Conservation (phyloP, 2,888 invertebrate species). For the Pristionchus arcanus region DNA sequence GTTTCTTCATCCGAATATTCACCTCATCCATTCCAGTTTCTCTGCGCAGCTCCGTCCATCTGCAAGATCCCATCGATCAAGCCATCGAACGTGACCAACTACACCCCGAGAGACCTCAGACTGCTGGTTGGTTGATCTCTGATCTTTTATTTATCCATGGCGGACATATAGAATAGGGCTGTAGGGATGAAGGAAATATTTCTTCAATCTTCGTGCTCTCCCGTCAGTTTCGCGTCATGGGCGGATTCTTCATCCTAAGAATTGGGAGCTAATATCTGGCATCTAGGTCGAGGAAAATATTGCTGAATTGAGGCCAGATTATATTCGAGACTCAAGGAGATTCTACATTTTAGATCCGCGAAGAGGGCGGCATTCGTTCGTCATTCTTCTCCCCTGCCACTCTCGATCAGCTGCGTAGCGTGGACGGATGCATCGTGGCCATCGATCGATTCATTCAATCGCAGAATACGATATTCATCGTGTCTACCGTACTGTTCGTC, state of each 20-base stretch:
- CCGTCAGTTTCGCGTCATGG: too few species aligned
- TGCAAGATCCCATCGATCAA: background rate
- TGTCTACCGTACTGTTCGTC: background rate
- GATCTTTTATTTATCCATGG: background rate
- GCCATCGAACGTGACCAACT: background rate
- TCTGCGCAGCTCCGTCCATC: conserved; percentile 12
- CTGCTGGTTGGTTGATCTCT: background rate
- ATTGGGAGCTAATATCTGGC: too few species aligned
- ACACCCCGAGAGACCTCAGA: background rate
- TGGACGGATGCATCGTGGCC: background rate
- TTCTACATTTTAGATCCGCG: background rate
- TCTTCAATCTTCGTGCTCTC: too few species aligned
- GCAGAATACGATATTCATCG: background rate
- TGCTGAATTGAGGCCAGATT: too few species aligned
- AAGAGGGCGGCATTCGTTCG: background rate
- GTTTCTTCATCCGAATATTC: background rate
- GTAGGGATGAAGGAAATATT: background rate
- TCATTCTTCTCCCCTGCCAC: background rate
- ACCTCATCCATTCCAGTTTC: conserved; percentile 1
- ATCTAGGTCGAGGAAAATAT: too few species aligned
- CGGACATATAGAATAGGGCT: too few species aligned
- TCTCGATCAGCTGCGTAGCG: too few species aligned
- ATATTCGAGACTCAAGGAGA: too few species aligned
- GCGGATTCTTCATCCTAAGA: too few species aligned
- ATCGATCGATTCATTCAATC: background rate